Evolutionary conservation across 1,140 invertebrate genomes (phyloP).

Genomic region (Cotesia vestalis): DNA sequence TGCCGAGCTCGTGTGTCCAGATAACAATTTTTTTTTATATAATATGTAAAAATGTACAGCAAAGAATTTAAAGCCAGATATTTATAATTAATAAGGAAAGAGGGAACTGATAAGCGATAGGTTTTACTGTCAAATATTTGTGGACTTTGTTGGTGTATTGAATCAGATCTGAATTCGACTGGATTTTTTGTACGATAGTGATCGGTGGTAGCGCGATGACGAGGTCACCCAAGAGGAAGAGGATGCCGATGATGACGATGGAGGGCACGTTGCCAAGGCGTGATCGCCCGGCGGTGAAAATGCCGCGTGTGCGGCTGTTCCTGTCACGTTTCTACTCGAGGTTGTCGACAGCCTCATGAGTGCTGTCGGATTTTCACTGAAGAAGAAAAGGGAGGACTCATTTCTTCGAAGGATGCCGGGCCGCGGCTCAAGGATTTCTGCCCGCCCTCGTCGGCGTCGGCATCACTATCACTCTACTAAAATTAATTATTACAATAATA

Average conservation of each 20-base stretch:
- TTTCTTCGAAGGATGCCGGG: constrained; percentile 9
- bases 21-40: not conserved
- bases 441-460: constrained; percentile 28
- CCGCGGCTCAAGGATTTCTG: constrained; percentile 11
- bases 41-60: too few species aligned
- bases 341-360: constrained; percentile 19
- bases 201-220: constrained; percentile 37
- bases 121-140: constrained; percentile 25
- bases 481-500: too few species aligned
- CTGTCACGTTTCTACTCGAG: constrained; percentile 29
- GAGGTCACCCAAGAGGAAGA: constrained; percentile 9
- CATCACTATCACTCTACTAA: not conserved
- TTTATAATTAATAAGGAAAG: not conserved
- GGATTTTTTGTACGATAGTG: not conserved
- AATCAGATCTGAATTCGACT: too few species aligned
- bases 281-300: constrained; percentile 44
- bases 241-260: constrained; percentile 47
- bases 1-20: constrained; percentile 3
- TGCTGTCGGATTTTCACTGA: not conserved
- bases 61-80: not conserved
- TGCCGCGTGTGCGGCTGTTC: constrained; percentile 40
- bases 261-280: constrained; percentile 52
- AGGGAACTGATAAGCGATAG: constrained; percentile 18
- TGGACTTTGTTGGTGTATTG: too few species aligned
- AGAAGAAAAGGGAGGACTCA: not conserved